Base-by-base conservation (phyloP, 2,113 vertebrate genomes). In the Scartelaos histophorus region DNA sequence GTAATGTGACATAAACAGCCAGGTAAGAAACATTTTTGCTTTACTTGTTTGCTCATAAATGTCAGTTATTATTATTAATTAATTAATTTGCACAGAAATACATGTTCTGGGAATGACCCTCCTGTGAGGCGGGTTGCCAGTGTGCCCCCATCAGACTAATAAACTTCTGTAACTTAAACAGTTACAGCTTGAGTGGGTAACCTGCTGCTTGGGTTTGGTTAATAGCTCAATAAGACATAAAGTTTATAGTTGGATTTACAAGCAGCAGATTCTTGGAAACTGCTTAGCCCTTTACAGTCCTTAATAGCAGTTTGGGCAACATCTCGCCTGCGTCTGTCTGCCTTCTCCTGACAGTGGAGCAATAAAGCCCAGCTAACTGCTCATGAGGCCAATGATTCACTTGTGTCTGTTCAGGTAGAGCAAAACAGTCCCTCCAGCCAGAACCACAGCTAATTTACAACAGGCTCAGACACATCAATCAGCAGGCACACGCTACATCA, bases 381-480 rank as follows among this genome's bases (percentile, higher is more conserved):
- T 70, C 0, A 21, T 47, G 38, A 69, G 24, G 66, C 57, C 74
- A 72, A 73, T 75, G 71, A 87, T 67, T 79, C 66, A 66, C 62
- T 4, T 21, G 49, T 16, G 13, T 67, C 38, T 74, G 46, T 72
- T 71, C 66, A 56, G 12, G 7, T 64, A 74, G 56, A 74, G 29
- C 21, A 68, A 70, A 70, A 46, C 61, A 54, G 45, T 0, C 21
- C 47, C 64, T 53, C 25, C 67, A n/a, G 45, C 67, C 47, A 38
- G 45, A 67, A 22, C 22, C 65, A 13, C 34, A 46, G 71, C n/a
- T 17, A 19, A 74, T 75, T 67, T 76, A 64, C 62, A 68, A 15
- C 70, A 34, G 12, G 47, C 62, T 64, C 29, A 43, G 34, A 5
- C 21, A 0, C 67, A 54, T 70, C 38, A 67, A 12, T 67, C 67